Evolutionary conservation across 2,888 invertebrate species (phyloP).

Genomic region (Rhimphoctona megacephalus): DNA sequence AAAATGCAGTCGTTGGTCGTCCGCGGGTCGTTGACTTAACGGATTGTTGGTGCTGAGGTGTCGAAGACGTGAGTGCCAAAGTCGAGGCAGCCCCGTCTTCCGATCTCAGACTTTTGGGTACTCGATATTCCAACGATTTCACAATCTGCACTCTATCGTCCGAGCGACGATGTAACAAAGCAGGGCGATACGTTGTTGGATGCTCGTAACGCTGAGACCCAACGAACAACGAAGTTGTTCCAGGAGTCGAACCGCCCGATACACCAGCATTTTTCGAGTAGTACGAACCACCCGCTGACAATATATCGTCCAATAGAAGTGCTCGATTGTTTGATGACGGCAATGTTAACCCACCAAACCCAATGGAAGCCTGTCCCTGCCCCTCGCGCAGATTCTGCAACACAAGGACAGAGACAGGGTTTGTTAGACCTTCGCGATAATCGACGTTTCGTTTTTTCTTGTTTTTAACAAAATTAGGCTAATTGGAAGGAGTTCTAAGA

Average conservation of each 20-base stretch:
- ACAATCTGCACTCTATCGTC: constrained; percentile 79
- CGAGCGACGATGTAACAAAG: constrained; percentile 77
- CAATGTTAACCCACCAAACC: constrained; percentile 67
- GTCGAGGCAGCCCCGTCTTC: constrained; percentile 65
- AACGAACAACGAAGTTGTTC: constrained; percentile 59
- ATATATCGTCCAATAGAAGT: constrained; percentile 41
- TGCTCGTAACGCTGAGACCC: constrained; percentile 75
- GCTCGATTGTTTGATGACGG: constrained; percentile 67
- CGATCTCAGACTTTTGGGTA: constrained; percentile 75
- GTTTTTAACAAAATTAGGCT: not conserved
- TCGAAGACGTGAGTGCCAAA: constrained; percentile 66
- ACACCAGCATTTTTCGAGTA: constrained; percentile 72
- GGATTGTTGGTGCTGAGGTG: constrained; percentile 40
- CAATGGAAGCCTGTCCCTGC: constrained; percentile 81
- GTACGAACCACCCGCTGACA: constrained; percentile 58
- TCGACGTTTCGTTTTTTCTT: constrained; percentile 1
- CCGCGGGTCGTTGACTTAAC: constrained; percentile 34
- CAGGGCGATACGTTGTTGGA: constrained; percentile 81
- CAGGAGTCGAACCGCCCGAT: constrained; percentile 43
- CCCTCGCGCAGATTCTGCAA: constrained; percentile 84
- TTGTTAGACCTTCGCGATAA: constrained; percentile 66
- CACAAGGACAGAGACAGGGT: constrained; percentile 84
- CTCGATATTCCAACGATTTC: constrained; percentile 79
- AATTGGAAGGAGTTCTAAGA: not conserved
- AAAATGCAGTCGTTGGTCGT: constrained; percentile 3